Percentiles rank a stretch among this genome's conserved stretches.
These are phyloP conservation scores for Falco cherrug DNA, from an alignment of 2,797 vertebrate species.

Conservation along the genomic window DNA sequence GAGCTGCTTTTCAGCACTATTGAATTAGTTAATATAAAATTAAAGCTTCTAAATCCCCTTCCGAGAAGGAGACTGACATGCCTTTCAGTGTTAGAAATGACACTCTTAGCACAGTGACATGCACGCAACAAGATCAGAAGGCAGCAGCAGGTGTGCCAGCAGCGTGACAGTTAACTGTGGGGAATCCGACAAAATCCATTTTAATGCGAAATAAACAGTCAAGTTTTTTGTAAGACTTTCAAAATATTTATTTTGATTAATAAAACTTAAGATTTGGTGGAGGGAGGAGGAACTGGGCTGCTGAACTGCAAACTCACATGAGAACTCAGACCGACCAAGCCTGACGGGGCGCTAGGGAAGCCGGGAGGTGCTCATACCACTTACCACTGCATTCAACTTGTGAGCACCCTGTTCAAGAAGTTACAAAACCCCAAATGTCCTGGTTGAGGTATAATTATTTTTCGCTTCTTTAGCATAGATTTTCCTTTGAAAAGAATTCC, in stretches of 20 bases:
- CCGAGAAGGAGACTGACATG: neutral
- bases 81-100: neutral
- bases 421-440: neutral
- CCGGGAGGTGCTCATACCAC: neutral
- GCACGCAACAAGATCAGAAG: neutral
- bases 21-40: neutral
- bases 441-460: slow-evolving; percentile 54
- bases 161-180: neutral
- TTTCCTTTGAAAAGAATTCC: slow-evolving; percentile 58
- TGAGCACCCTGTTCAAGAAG: neutral
- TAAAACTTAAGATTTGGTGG: slow-evolving; percentile 8
- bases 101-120: neutral
- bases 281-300: neutral
- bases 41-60: neutral
- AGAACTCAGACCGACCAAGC: neutral
- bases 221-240: neutral
- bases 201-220: neutral
- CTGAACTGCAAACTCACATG: slow-evolving; percentile 19
- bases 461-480: slow-evolving; percentile 48
- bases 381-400: neutral
- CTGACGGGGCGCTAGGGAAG: neutral
- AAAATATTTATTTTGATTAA: neutral
- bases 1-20: neutral
- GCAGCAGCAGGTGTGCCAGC: neutral
- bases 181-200: neutral